These are phyloP conservation scores for Smithornis capensis DNA, from an alignment of 2,113 vertebrate genomes.

Conservation along the genomic window DNA sequence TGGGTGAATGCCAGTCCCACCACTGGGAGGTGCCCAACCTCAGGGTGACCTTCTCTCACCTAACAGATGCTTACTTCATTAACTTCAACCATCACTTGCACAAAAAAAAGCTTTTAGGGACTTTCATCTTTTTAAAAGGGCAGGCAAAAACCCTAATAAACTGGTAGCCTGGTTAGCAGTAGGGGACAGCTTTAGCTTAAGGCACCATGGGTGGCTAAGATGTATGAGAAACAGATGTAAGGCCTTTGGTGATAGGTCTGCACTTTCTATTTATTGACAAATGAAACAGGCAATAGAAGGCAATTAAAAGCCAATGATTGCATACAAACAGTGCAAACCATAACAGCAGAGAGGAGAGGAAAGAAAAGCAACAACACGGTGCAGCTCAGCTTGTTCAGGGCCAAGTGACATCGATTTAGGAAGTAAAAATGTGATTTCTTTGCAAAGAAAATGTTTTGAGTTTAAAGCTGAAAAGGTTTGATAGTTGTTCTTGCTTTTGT, in stretches of 20 bases:
- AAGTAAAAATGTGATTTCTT: conserved; percentile 32
- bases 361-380: conserved; percentile 26
- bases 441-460: conserved; percentile 29
- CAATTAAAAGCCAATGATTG: conserved; percentile 71
- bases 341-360: conserved; percentile 48
- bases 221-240: conserved; percentile 83
- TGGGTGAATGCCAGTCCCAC: conserved; percentile 50
- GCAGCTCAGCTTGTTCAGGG: not conserved
- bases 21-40: conserved; percentile 57
- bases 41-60: conserved; percentile 61
- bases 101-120: conserved; percentile 73
- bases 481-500: conserved; percentile 18
- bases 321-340: conserved; percentile 55
- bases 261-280: conserved; percentile 74
- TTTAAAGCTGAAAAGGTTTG: not conserved
- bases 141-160: conserved; percentile 71
- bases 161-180: conserved; percentile 72
- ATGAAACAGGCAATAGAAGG: conserved; percentile 72
- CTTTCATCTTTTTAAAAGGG: conserved; percentile 82
- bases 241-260: conserved; percentile 61
- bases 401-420: conserved; percentile 6
- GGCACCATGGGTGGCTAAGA: conserved; percentile 78
- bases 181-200: conserved; percentile 60
- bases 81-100: conserved; percentile 63
- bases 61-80: conserved; percentile 66